phyloP scores from a whole-genome alignment of 1,140 invertebrate species.

The Temnothorax nylanderi region DNA sequence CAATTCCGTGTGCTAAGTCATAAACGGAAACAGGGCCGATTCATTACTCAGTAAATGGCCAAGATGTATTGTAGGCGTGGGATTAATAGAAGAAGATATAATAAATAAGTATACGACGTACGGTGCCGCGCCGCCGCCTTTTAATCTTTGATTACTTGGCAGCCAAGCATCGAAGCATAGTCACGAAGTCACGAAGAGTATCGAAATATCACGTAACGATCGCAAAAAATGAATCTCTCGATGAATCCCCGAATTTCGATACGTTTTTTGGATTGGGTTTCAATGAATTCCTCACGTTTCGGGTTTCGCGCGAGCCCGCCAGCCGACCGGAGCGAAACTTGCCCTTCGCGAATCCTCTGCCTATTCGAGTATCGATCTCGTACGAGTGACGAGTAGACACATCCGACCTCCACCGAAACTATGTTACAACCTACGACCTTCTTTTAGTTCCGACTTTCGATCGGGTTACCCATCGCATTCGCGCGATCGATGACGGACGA shows the following conservation, averaged over 20 bases:
- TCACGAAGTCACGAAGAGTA: background rate
- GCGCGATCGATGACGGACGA: slow-evolving; percentile 11
- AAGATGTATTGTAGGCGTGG: background rate
- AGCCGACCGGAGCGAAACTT: background rate
- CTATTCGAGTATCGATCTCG: slow-evolving; percentile 47
- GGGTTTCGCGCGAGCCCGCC: background rate
- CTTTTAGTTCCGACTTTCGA: slow-evolving; percentile 30
- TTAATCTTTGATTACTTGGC: background rate
- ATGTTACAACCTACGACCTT: slow-evolving; percentile 43
- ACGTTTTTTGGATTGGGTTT: background rate
- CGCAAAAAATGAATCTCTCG: background rate
- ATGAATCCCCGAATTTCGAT: background rate
- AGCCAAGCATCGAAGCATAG: background rate
- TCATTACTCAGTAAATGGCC: slow-evolving; percentile 66
- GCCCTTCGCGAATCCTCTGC: slow-evolving; percentile 3
- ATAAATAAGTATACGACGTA: background rate
- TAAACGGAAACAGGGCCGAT: slow-evolving; percentile 71
- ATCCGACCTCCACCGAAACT: slow-evolving; percentile 55
- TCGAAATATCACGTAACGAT: background rate
- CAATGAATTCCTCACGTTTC: background rate
- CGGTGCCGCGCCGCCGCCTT: background rate
- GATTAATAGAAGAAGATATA: slow-evolving; percentile 25
- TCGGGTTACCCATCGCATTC: background rate
- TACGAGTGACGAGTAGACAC: slow-evolving; percentile 34
- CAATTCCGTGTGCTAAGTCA: slow-evolving; percentile 68